A percentile compares a stretch with the other conserved stretches of the same genome.
These are phyloP conservation scores for Lymantria monacha DNA, from an alignment of 2,888 invertebrate species.

Conservation along the genomic window DNA sequence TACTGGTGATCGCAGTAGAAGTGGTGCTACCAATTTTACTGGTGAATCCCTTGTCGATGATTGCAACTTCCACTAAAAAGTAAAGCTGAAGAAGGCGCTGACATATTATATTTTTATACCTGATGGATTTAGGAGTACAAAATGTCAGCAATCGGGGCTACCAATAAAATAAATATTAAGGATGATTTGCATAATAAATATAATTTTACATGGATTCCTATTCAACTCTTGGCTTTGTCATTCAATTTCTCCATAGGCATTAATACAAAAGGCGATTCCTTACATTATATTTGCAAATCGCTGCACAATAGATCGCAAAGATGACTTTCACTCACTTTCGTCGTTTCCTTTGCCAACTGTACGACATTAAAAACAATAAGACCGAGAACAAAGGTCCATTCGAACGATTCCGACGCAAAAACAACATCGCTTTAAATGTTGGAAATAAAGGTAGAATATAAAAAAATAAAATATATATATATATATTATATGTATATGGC, in stretches of 20 bases:
- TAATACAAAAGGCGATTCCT: conserved; percentile 12
- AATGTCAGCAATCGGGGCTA: too few relatives aligned
- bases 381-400: conserved; percentile 71
- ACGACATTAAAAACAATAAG: conserved; percentile 67
- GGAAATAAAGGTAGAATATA: conserved; percentile 65
- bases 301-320: conserved; percentile 38
- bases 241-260: background rate
- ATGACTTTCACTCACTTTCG: conserved; percentile 63
- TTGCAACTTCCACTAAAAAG: too few relatives aligned
- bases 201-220: background rate
- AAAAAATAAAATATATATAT: too few relatives aligned
- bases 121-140: too few relatives aligned
- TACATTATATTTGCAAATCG: conserved; percentile 29
- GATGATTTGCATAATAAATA: too few relatives aligned
- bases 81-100: too few relatives aligned
- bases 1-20: too few relatives aligned
- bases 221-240: background rate
- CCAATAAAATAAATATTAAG: too few relatives aligned
- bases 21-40: too few relatives aligned
- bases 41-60: too few relatives aligned
- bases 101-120: too few relatives aligned
- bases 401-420: conserved; percentile 61
- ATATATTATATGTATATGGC: too few relatives aligned
- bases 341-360: conserved; percentile 47
- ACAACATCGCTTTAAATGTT: conserved; percentile 72